Evolutionary conservation across 2,888 invertebrate genomes (phyloP).

Genomic region (Unio pictorum): DNA sequence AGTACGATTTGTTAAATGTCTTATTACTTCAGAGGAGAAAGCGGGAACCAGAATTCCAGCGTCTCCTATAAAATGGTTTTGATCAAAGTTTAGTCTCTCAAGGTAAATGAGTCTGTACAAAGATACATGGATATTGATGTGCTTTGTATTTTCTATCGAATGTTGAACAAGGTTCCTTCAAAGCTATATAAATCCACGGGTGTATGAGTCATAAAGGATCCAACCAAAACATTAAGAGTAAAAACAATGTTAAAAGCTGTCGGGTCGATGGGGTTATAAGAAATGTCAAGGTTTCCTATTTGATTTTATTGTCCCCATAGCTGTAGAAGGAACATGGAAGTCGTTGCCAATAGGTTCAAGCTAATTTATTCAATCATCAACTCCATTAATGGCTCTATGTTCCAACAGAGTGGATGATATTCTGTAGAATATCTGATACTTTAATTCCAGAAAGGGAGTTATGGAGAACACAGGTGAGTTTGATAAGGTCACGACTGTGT

Average conservation of each 20-base stretch:
- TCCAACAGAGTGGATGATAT: slow-evolving; percentile 1
- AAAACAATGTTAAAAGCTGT: slow-evolving; percentile 5
- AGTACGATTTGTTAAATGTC: slow-evolving; percentile 24
- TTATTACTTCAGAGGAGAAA: slow-evolving; percentile 20
- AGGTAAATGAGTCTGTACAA: slow-evolving; percentile 27
- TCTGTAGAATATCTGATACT: slow-evolving; percentile 7
- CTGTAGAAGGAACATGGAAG: slow-evolving; percentile 8
- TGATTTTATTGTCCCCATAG: slow-evolving; percentile 16
- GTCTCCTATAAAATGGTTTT: slow-evolving; percentile 38
- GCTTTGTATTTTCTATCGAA: slow-evolving; percentile 38
- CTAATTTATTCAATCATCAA: slow-evolving; percentile 9
- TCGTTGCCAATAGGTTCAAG: slow-evolving; percentile 26
- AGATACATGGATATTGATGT: slow-evolving; percentile 38
- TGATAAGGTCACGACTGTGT: no score
- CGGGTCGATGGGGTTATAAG: slow-evolving; percentile 24
- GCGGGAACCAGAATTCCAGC: slow-evolving; percentile 38
- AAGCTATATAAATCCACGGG: slow-evolving; percentile 42
- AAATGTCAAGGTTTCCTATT: slow-evolving; percentile 21
- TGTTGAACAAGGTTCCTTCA: slow-evolving; percentile 34
- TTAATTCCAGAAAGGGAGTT: background rate
- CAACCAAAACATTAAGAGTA: slow-evolving; percentile 31
- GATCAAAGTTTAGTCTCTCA: slow-evolving; percentile 32
- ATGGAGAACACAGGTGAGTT: no score
- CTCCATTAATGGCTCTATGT: slow-evolving; percentile 3
- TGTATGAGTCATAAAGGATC: slow-evolving; percentile 32